A percentile compares a stretch with the other conserved stretches of the same genome.
Evolutionary conservation across 2,888 invertebrate species (phyloP).

Genomic region (Erebia ligea): DNA sequence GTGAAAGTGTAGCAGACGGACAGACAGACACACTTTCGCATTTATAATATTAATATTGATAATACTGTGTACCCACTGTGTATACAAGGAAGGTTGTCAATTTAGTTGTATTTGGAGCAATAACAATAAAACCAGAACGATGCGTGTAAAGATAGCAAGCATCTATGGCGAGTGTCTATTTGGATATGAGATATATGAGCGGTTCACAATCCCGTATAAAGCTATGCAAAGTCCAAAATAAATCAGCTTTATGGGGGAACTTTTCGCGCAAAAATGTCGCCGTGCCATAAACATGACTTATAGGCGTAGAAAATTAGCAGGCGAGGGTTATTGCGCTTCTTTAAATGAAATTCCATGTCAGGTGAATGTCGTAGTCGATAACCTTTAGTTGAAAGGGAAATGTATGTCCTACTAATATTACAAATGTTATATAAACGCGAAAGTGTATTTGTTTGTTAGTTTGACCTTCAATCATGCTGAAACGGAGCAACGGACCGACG

Average conservation of each 20-base stretch:
- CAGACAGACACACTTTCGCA: too few species aligned
- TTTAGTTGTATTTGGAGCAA: constrained; percentile 9
- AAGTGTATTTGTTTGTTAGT: too few species aligned
- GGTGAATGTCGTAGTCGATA: constrained; percentile 60
- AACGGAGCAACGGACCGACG: too few species aligned
- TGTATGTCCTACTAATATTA: constrained; percentile 57
- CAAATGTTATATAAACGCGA: not conserved
- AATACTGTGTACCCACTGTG: too few species aligned
- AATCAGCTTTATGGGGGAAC: constrained; percentile 43
- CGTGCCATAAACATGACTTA: constrained; percentile 74
- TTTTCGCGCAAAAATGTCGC: constrained; percentile 61
- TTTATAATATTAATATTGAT: too few species aligned
- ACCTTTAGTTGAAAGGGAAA: constrained; percentile 70
- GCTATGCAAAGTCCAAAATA: constrained; percentile 36
- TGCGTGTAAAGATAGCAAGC: constrained; percentile 23
- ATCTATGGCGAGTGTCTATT: constrained; percentile 10
- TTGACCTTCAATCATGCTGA: too few species aligned
- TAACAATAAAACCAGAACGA: constrained; percentile 29
- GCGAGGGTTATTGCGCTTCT: constrained; percentile 63
- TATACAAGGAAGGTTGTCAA: too few species aligned
- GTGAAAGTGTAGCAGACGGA: too few species aligned
- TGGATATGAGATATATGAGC: constrained; percentile 21
- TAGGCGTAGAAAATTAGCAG: constrained; percentile 70
- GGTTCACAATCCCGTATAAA: constrained; percentile 24
- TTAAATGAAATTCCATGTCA: constrained; percentile 80